Evolutionary conservation across 1,140 invertebrate genomes (phyloP), one percentile per base, ranked within the genome.

Genomic region (Hylaeus anthracinus): DNA sequence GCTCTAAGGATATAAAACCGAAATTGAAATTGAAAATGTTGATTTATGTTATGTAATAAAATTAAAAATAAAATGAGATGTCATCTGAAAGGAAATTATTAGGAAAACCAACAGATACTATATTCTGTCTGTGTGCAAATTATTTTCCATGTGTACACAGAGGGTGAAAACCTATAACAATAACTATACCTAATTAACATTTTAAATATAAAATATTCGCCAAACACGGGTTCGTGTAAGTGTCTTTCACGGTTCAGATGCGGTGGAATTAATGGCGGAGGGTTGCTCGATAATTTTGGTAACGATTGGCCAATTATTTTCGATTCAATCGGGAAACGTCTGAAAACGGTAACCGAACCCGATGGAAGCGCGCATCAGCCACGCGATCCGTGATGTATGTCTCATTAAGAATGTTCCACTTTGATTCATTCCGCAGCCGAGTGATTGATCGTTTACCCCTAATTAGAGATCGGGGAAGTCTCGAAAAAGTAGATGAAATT

Each of bases 401-500:
- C 72, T 86, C 81, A 75, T 79, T 86, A 83, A 72, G 65, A 74
- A 80, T 48, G 71, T 65, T 61, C 65, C 70, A 56, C 56, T 66
- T 74, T 70, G 61, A 87, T 84, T 75, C 63, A 79, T 72, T 66
- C 51, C 61, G 26, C 10, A 37, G 48, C 6, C 73, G 51, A 82
- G 70, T 86, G 86, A 87, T 87, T 84, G 84, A 87, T 87, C 82
- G 86, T 87, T 87, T 87, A 87, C 56, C 79, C 81, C 82, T 87
- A 87, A 87, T 87, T 87, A 87, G 79, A 84, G 72, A 82, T 87
- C 78, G 74, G 81, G 69, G 26, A 67, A 78, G 64, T 75, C 72
- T 66, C 71, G 75, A 89, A 88, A 88, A 88, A 89, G 79, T 81
- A 69, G 73, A 85, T 81, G 86, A 89, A 89, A 89, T 88, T 86